Evolutionary conservation across 2,113 vertebrate genomes (phyloP), one percentile per base, ranked within the genome.

Genomic region (Nerophis lumbriciformis): DNA sequence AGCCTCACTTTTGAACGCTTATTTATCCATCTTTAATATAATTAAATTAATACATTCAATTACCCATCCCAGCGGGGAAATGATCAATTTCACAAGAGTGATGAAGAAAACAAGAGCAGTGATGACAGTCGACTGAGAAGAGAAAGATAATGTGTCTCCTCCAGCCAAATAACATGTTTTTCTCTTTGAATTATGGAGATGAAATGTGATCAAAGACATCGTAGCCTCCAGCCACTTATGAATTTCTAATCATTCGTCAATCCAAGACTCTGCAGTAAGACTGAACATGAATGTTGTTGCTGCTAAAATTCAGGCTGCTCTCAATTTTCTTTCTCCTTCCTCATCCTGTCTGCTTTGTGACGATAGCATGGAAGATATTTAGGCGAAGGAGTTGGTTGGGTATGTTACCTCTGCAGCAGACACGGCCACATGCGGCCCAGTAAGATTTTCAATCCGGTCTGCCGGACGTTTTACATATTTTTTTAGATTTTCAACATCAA

Each of bases 181-280:
- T 60, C 44, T 49, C n/a, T 53, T 15, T 61, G 37, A 66, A 63
- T 72, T 63, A 66, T 69, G 62, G 48, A 45, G 47, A 63, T 50
- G 54, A n/a, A 19, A 8, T 38, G 38, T 47, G 49, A 63, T 69
- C 48, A 67, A 62, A 72, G 62, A 42, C 12, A 1, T 7, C 36
- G 12, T 21, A 52, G 1, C 59, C 57, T 70, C 39, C 48, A 54
- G 28, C 28, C 28, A 53, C 15, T 72, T 11, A 0, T 14, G 51
- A 57, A 47, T 62, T 35, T 39, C 16, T 54, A 60, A 49, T 45
- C 6, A 37, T 63, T 68, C 57, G 44, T 59, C 35, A 48, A 5
- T 16, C 15, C 48, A 28, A 50, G 48, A 52, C 52, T 66, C 19
- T 39, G 35, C 53, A n/a, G 55, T 53, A 45, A 61, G 28, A 6